These are phyloP conservation scores for Gallinago undulata DNA, from an alignment of 2,113 vertebrate species.

Conservation along the genomic window DNA sequence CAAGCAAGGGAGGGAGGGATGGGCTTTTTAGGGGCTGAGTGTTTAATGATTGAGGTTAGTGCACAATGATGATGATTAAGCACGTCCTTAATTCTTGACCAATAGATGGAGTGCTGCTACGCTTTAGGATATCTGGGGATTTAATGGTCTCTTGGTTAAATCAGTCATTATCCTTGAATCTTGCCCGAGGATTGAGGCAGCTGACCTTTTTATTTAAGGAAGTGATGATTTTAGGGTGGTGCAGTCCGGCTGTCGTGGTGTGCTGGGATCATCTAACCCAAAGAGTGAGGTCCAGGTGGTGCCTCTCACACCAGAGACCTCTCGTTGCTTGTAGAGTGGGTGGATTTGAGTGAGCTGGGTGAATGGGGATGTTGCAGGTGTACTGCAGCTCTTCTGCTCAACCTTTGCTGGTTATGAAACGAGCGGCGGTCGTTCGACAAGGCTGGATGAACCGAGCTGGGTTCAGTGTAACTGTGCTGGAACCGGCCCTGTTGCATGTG, in stretches of 20 bases:
- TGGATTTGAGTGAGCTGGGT: rapidly evolving
- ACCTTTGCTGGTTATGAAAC: background rate
- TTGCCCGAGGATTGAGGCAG: background rate
- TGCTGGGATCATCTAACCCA: background rate
- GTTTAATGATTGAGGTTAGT: background rate
- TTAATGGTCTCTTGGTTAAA: constrained; percentile 42
- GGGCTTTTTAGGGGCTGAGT: background rate
- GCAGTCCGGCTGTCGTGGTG: background rate
- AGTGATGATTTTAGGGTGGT: background rate
- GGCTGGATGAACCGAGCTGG: background rate
- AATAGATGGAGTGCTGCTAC: constrained; percentile 39
- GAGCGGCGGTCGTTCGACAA: rapidly evolving
- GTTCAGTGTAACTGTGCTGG: background rate
- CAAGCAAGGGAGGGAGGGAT: background rate
- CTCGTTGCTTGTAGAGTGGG: background rate
- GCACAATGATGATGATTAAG: background rate
- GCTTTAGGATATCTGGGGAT: constrained; percentile 16
- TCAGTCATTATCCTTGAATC: constrained; percentile 42
- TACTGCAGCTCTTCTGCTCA: rapidly evolving
- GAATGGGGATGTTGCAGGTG: background rate
- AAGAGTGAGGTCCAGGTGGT: background rate
- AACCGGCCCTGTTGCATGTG: constrained; percentile 26
- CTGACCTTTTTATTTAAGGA: background rate
- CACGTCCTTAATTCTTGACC: constrained; percentile 14
- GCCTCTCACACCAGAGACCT: background rate